phyloP scores from a whole-genome alignment of 2,113 vertebrate genomes.

The Brachypodius melanocephalos region DNA sequence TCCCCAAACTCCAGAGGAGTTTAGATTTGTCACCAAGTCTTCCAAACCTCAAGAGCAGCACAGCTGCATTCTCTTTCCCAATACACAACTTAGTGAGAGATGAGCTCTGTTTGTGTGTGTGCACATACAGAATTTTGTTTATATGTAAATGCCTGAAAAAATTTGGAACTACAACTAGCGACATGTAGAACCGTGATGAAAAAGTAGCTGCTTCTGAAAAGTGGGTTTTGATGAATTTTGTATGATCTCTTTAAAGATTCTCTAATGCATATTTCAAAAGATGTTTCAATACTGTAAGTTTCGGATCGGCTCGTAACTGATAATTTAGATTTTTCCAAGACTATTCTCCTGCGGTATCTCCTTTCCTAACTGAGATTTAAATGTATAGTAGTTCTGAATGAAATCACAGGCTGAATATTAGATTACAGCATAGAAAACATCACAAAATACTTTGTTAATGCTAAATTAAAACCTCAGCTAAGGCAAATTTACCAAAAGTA shows the following conservation, averaged over 20 bases:
- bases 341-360: slow-evolving; percentile 61
- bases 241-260: slow-evolving; percentile 72
- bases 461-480: slow-evolving; percentile 65
- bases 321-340: slow-evolving; percentile 69
- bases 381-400: slow-evolving; percentile 66
- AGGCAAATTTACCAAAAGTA: slow-evolving; percentile 51
- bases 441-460: slow-evolving; percentile 72
- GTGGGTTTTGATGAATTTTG: slow-evolving; percentile 77
- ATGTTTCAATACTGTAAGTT: slow-evolving; percentile 70
- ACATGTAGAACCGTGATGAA: slow-evolving; percentile 52
- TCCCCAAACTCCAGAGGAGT: not conserved
- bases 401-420: slow-evolving; percentile 68
- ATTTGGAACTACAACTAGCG: slow-evolving; percentile 39
- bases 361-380: slow-evolving; percentile 68
- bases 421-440: slow-evolving; percentile 66
- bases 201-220: slow-evolving; percentile 69
- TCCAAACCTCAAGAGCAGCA: not conserved
- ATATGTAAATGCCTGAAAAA: slow-evolving; percentile 42
- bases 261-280: slow-evolving; percentile 76
- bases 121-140: slow-evolving; percentile 30
- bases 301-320: slow-evolving; percentile 67
- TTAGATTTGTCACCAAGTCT: not conserved
- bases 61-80: not conserved
- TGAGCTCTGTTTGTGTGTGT: not conserved
- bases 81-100: not conserved